A percentile compares a stretch with the other conserved stretches of the same genome.
Conservation (phyloP, 2,888 invertebrate genomes). For the Ligdia adustata region DNA sequence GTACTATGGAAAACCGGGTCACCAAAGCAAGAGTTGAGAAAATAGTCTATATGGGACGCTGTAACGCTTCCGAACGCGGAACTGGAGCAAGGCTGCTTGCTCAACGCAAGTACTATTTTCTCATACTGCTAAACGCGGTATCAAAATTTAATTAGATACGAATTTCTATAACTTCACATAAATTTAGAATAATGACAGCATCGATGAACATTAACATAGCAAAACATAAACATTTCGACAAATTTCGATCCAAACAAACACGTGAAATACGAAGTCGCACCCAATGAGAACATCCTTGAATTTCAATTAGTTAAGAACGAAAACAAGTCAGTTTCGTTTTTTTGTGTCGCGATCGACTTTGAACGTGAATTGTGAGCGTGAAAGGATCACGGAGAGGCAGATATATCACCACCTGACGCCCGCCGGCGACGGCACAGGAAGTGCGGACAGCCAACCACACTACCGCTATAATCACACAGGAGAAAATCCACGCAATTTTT, state of each 20-base stretch:
- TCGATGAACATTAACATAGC: constrained; percentile 6
- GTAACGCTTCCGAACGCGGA: constrained; percentile 49
- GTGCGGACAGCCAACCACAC: constrained; percentile 60
- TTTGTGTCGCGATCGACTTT: constrained; percentile 73
- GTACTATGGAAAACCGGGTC: constrained; percentile 61
- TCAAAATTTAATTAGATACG: no score
- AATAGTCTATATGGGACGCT: constrained; percentile 59
- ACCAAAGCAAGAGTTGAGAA: constrained; percentile 55
- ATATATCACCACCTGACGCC: constrained; percentile 74
- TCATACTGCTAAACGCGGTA: constrained; percentile 15
- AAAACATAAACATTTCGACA: constrained; percentile 8
- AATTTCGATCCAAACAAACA: constrained; percentile 19
- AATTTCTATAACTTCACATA: no score
- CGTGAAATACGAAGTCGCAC: constrained; percentile 37
- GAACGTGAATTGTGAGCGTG: constrained; percentile 66
- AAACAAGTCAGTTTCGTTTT: constrained; percentile 45
- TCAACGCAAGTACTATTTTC: no score
- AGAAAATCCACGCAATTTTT: constrained; percentile 42
- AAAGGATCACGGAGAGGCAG: constrained; percentile 70
- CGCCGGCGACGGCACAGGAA: constrained; percentile 59
- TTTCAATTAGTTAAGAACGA: constrained; percentile 42
- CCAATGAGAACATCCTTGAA: constrained; percentile 44
- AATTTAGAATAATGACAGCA: background rate
- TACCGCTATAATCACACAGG: constrained; percentile 42
- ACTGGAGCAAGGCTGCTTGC: constrained; percentile 61